Conservation (phyloP, 2,888 invertebrate species). For the Caenorhabditis sp. region DNA sequence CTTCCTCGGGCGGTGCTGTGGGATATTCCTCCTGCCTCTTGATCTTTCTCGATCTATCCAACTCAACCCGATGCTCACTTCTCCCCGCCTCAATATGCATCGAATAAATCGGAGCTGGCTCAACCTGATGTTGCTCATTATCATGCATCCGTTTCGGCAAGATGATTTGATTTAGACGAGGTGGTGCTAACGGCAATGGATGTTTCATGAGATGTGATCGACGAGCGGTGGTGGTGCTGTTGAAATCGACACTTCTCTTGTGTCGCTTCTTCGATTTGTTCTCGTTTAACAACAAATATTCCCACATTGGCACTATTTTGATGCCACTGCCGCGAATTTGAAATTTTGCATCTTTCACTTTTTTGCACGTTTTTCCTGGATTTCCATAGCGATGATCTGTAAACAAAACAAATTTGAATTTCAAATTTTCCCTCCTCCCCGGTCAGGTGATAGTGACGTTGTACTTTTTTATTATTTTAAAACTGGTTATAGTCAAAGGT, state of each 20-base stretch:
- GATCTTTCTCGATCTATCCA: conserved; percentile 10
- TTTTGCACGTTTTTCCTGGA: conserved; percentile 27
- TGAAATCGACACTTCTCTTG: not conserved
- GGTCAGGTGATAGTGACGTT: too few species aligned
- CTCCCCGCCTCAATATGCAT: not conserved
- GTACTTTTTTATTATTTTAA: too few species aligned
- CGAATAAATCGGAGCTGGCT: conserved; percentile 1
- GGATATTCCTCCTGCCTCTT: conserved; percentile 9
- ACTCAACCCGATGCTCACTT: not conserved
- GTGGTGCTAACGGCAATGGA: not conserved
- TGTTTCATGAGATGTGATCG: not conserved
- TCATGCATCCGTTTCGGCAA: not conserved
- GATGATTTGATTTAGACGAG: not conserved
- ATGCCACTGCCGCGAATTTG: conserved; percentile 39
- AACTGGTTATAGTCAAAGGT: too few species aligned
- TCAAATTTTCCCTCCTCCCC: too few species aligned
- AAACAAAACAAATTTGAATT: not conserved
- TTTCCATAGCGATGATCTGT: conserved; percentile 26
- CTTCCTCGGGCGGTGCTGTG: not conserved
- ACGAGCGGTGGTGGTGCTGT: not conserved
- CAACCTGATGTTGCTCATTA: conserved; percentile 18
- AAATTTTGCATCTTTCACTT: conserved; percentile 29
- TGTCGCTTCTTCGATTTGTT: not conserved
- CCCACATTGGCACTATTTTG: conserved; percentile 38
- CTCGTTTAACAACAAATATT: conserved; percentile 26